Evolutionary conservation across 1,140 invertebrate species (phyloP).

Genomic region (Rhopalosiphum padi): DNA sequence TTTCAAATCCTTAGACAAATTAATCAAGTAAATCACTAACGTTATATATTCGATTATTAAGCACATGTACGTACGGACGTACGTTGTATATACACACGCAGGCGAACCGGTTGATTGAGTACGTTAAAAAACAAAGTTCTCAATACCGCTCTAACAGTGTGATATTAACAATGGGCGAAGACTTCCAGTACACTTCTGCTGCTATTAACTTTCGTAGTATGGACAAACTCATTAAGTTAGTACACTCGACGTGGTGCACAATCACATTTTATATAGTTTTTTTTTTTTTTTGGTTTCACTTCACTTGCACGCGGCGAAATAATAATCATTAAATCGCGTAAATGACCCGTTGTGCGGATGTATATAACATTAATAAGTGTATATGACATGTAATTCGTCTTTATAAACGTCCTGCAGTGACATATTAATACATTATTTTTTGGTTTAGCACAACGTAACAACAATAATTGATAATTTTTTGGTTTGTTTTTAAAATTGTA

Average conservation of each 20-base stretch:
- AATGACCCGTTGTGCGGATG: background rate
- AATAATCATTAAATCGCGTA: background rate
- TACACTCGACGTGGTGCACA: background rate
- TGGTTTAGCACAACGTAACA: background rate
- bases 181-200: conserved; percentile 74
- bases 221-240: conserved; percentile 72
- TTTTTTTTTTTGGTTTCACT: background rate
- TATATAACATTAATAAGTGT: background rate
- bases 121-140: conserved; percentile 14
- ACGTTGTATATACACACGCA: background rate
- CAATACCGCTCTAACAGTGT: conserved; percentile 71
- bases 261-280: background rate
- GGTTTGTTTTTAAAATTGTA: background rate
- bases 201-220: conserved; percentile 71
- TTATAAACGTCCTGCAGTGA: background rate
- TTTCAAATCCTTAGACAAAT: conserved; percentile 74
- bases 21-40: conserved; percentile 67
- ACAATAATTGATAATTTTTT: background rate
- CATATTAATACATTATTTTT: background rate
- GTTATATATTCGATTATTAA: conserved; percentile 1
- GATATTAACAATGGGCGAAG: conserved; percentile 73
- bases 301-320: background rate
- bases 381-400: background rate
- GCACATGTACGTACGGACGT: background rate
- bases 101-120: conserved; percentile 5